These are phyloP conservation scores for Prorops nasuta DNA, from an alignment of 1,140 invertebrate species.

Conservation along the genomic window DNA sequence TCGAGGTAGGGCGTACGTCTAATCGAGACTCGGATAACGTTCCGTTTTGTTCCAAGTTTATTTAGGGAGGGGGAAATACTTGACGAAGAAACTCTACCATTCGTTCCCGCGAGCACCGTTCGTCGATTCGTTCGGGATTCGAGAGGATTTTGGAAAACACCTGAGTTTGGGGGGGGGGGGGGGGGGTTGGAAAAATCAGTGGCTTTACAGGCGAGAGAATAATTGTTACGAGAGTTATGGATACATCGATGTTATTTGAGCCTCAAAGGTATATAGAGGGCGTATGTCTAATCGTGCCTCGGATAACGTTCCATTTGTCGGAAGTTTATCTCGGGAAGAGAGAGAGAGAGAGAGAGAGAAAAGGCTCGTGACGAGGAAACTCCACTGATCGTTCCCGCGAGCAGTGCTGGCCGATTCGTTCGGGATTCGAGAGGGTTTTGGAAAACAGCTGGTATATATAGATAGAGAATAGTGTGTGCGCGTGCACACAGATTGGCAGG, in stretches of 20 bases:
- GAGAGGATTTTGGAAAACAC: neutral
- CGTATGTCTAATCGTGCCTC: constrained; percentile 18
- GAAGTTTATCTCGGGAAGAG: constrained; percentile 12
- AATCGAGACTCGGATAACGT: constrained; percentile 24
- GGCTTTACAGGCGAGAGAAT: too few relatives aligned
- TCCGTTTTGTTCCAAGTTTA: constrained; percentile 15
- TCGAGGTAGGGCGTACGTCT: constrained; percentile 11
- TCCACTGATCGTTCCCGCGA: constrained; percentile 30
- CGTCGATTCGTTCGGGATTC: neutral
- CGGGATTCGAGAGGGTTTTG: neutral
- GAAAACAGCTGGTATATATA: neutral
- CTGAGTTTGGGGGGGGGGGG: too few relatives aligned
- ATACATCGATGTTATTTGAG: constrained; percentile 19
- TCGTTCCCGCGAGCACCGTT: constrained; percentile 11
- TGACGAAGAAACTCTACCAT: too few relatives aligned
- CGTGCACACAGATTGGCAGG: neutral
- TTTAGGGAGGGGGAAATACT: neutral
- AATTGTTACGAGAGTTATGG: too few relatives aligned
- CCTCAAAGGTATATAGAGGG: constrained; percentile 8
- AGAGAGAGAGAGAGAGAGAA: constrained; percentile 15
- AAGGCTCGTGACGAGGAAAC: too few relatives aligned
- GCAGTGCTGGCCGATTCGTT: neutral
- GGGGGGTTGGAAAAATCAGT: too few relatives aligned
- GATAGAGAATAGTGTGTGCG: neutral
- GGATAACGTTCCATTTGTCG: constrained; percentile 18